Percentiles rank a stretch among this genome's conserved stretches.
These are phyloP conservation scores for Hylomyscus alleni DNA, from an alignment of 2,797 vertebrate genomes.

Conservation along the genomic window DNA sequence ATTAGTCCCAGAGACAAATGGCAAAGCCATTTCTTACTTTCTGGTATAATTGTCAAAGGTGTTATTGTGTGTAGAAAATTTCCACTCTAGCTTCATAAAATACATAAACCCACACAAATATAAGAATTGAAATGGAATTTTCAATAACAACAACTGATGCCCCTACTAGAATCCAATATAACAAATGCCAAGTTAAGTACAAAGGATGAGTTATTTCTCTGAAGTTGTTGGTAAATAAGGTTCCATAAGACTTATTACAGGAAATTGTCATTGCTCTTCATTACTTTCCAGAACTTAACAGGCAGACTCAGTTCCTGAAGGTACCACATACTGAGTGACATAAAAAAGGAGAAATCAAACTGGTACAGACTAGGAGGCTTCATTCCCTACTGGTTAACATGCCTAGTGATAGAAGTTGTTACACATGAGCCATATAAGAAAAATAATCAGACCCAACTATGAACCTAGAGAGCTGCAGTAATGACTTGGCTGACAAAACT, in stretches of 20 bases:
- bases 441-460: neutral
- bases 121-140: neutral
- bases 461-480: neutral
- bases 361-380: neutral
- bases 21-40: neutral
- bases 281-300: neutral
- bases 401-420: neutral
- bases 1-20: neutral
- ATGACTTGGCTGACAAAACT: neutral
- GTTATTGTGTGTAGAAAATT: neutral
- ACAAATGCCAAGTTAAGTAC: neutral
- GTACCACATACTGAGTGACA: neutral
- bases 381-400: neutral
- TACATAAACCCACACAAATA: neutral
- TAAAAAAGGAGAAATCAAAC: neutral
- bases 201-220: neutral
- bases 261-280: neutral
- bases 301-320: neutral
- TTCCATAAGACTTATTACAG: neutral
- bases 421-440: neutral
- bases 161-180: neutral
- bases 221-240: neutral
- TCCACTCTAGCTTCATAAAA: neutral
- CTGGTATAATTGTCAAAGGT: neutral
- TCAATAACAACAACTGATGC: neutral